These are phyloP conservation scores for Lacerta agilis DNA, from an alignment of 2,797 vertebrate species.

Conservation along the genomic window DNA sequence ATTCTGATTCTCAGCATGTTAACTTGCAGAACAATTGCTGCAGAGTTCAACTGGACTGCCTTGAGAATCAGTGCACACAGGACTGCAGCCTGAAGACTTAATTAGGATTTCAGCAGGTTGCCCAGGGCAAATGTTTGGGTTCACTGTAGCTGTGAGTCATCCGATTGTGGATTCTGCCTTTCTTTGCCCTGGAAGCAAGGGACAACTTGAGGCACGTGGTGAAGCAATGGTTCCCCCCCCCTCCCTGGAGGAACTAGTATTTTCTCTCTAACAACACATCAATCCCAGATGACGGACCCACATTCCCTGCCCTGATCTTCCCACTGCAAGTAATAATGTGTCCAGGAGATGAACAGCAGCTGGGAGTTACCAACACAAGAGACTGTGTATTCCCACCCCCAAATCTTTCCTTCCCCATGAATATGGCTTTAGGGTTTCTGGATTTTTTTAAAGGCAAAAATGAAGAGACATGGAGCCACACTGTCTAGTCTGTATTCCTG, in stretches of 20 bases:
- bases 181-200: not conserved
- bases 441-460: not conserved
- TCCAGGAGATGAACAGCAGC: constrained; percentile 38
- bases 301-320: not conserved
- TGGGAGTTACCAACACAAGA: constrained; percentile 19
- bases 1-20: not conserved
- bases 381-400: not conserved
- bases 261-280: constrained; percentile 36
- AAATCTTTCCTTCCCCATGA: not conserved
- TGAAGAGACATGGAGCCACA: not conserved
- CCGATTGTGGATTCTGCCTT: not conserved
- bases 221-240: not conserved
- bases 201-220: not conserved
- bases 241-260: not conserved
- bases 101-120: not conserved
- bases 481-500: constrained; percentile 9
- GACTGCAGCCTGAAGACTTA: too few relatives aligned
- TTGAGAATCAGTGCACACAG: not conserved
- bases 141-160: not conserved
- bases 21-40: not conserved
- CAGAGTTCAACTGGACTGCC: not conserved
- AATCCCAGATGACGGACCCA: constrained; percentile 22
- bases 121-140: not conserved
- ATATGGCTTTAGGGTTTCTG: constrained; percentile 7
- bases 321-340: constrained; percentile 27